A percentile compares a stretch with the other conserved stretches of the same genome.
Evolutionary conservation across 37 sponge, comb jelly and placozoan genomes (phyloP).

Genomic region (Eunapius fragilis): DNA sequence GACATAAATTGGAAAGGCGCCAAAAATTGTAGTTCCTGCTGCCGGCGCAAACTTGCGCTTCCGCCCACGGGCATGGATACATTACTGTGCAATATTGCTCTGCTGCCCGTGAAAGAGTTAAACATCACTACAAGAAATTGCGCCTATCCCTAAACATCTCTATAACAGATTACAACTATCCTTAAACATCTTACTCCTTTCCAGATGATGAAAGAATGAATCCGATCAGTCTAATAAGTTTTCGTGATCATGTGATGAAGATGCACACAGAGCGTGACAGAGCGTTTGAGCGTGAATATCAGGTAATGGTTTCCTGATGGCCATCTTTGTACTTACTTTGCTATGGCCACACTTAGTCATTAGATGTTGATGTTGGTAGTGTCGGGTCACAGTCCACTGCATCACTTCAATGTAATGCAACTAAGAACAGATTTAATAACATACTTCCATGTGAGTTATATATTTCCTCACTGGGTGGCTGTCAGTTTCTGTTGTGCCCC

Average conservation of each 20-base stretch:
- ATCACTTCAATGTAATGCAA: conserved; percentile 33
- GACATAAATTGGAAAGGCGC: too few relatives aligned
- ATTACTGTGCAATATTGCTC: too few relatives aligned
- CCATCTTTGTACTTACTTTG: background rate
- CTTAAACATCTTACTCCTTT: too few relatives aligned
- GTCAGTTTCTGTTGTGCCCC: too few relatives aligned
- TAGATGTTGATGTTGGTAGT: background rate
- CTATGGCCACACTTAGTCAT: background rate
- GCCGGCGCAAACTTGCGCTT: too few relatives aligned
- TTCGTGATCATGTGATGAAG: conserved; percentile 66
- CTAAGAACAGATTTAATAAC: conserved; percentile 81
- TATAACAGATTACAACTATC: background rate
- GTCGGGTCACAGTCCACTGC: conserved; percentile 32
- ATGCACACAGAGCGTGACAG: conserved; percentile 70
- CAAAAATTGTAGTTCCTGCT: too few relatives aligned
- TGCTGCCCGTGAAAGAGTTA: too few relatives aligned
- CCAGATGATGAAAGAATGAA: conserved; percentile 43
- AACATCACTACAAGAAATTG: background rate
- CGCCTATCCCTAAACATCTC: background rate
- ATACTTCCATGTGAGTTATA: conserved; percentile 77
- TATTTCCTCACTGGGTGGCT: too few relatives aligned
- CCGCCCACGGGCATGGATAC: too few relatives aligned
- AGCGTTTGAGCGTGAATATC: conserved; percentile 77
- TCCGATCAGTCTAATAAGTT: conserved; percentile 46
- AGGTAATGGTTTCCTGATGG: conserved; percentile 27